phyloP scores from a whole-genome alignment of 2,797 vertebrate species.

The Leptatherina wallacei region DNA sequence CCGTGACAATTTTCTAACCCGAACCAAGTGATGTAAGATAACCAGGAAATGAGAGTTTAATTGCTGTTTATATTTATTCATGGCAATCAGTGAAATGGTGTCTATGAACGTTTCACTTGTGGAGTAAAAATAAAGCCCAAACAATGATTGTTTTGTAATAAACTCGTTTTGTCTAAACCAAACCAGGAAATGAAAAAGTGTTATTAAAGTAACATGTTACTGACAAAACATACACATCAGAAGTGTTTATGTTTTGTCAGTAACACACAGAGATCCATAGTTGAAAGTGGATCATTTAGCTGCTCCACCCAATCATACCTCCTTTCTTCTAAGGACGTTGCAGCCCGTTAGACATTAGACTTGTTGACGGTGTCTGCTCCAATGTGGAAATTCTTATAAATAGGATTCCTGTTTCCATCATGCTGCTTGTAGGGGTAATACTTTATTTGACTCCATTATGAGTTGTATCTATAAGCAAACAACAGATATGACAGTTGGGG shows the following conservation, averaged over 20 bases:
- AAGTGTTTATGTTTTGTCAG: background rate
- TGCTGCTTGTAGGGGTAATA: too few relatives aligned
- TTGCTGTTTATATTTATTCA: too few relatives aligned
- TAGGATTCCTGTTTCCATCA: too few relatives aligned
- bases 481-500: too few relatives aligned
- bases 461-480: too few relatives aligned
- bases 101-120: background rate
- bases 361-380: background rate
- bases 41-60: too few relatives aligned
- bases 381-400: background rate
- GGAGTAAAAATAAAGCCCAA: background rate
- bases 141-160: too few relatives aligned
- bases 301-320: background rate
- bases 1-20: too few relatives aligned
- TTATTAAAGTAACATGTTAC: background rate
- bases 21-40: too few relatives aligned
- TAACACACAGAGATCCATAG: background rate
- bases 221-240: background rate
- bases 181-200: background rate
- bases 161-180: background rate
- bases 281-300: background rate
- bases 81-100: too few relatives aligned
- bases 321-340: background rate
- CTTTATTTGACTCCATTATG: too few relatives aligned
- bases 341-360: background rate